Evolutionary conservation across 2,888 invertebrate genomes (phyloP).

Genomic region (Drosophila infuscata): DNA sequence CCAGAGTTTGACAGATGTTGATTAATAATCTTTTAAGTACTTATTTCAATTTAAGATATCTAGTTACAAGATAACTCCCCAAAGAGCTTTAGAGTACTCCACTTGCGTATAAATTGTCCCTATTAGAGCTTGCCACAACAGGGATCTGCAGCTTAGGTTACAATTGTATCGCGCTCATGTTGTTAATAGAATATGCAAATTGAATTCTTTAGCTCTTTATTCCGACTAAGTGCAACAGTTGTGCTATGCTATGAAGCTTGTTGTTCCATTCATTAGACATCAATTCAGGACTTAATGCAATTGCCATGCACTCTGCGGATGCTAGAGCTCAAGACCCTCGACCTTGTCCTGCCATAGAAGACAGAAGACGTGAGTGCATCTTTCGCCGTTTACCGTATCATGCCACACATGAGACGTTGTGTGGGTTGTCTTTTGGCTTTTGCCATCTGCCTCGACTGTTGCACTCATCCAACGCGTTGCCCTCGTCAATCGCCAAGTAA

Average conservation of each 20-base stretch:
- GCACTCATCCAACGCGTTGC: slow-evolving; percentile 23
- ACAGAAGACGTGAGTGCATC: slow-evolving; percentile 30
- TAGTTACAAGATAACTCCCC: background rate
- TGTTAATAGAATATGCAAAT: slow-evolving; percentile 35
- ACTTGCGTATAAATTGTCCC: background rate
- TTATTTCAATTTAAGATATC: background rate
- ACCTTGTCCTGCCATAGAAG: slow-evolving; percentile 32
- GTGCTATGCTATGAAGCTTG: slow-evolving; percentile 35
- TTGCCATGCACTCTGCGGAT: slow-evolving; percentile 53
- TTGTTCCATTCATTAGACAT: slow-evolving; percentile 66
- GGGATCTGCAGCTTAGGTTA: background rate
- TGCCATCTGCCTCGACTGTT: slow-evolving; percentile 18
- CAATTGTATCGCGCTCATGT: background rate
- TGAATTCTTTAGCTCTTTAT: slow-evolving; percentile 50
- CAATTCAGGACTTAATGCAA: slow-evolving; percentile 61
- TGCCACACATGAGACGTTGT: slow-evolving; percentile 2
- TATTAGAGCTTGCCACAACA: background rate
- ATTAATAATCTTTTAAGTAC: background rate
- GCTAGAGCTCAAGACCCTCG: slow-evolving; percentile 28
- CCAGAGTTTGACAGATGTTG: background rate
- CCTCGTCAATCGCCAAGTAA: slow-evolving; percentile 76
- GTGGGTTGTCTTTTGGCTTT: slow-evolving; percentile 21
- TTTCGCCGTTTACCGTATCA: slow-evolving; percentile 20
- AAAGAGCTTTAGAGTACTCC: background rate
- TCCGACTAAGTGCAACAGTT: slow-evolving; percentile 61